Percentiles rank a stretch among this genome's conserved stretches.
phyloP scores from a whole-genome alignment of 2,797 vertebrate genomes.

The Helicolenus hilgendorfi region DNA sequence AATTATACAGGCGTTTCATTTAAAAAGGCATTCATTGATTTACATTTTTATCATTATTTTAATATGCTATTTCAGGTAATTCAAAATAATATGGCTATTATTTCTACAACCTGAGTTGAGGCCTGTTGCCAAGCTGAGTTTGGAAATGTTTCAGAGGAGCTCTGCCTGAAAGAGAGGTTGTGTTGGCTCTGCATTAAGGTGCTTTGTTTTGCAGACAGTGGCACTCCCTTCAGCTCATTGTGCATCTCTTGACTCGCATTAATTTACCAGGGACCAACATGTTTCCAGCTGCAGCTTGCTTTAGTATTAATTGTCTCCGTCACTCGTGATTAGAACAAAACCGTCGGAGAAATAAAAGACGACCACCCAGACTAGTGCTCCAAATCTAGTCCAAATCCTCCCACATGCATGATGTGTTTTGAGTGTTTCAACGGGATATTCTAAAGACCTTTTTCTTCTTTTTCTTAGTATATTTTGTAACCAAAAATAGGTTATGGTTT shows the following conservation, averaged over 20 bases:
- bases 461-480: slow-evolving; percentile 42
- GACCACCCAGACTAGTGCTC: slow-evolving; percentile 39
- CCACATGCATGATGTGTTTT: slow-evolving; percentile 14
- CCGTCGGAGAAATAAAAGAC: neutral
- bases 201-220: neutral
- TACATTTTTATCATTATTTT: neutral
- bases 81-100: slow-evolving; percentile 14
- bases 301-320: neutral
- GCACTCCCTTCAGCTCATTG: neutral
- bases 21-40: neutral
- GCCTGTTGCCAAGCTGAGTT: neutral
- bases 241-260: neutral
- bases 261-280: neutral
- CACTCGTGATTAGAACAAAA: neutral
- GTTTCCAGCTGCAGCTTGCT: neutral
- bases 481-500: slow-evolving; percentile 59
- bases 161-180: neutral
- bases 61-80: neutral
- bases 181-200: neutral
- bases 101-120: neutral
- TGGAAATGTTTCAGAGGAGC: neutral
- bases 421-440: slow-evolving; percentile 47
- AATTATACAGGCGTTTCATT: slow-evolving; percentile 24
- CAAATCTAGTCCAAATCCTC: slow-evolving; percentile 12
- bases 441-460: neutral